phyloP scores from a whole-genome alignment of 2,113 vertebrate species.

The Pseudorasbora parva region DNA sequence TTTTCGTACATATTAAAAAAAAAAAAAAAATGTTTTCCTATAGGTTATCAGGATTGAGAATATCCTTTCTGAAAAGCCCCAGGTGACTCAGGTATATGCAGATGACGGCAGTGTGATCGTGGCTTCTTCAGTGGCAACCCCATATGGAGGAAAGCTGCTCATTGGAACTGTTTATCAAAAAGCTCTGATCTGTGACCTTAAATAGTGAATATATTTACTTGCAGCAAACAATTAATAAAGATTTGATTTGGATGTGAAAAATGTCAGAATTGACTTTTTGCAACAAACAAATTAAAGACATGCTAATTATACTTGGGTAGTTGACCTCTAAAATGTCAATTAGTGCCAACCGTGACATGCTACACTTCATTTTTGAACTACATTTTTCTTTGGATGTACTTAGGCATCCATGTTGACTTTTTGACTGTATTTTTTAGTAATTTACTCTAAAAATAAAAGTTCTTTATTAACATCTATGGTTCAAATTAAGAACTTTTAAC shows the following conservation, averaged over 20 bases:
- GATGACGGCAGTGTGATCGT: slow-evolving; percentile 85
- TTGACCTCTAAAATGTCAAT: background rate
- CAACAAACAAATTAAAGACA: background rate
- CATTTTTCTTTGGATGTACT: background rate
- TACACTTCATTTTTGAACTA: background rate
- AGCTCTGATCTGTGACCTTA: slow-evolving; percentile 84
- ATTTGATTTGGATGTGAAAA: background rate
- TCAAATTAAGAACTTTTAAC: too few relatives aligned
- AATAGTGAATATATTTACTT: slow-evolving; percentile 53
- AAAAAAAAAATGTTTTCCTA: too few relatives aligned
- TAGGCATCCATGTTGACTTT: too few relatives aligned
- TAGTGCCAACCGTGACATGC: background rate
- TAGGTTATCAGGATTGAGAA: slow-evolving; percentile 88
- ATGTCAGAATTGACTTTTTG: background rate
- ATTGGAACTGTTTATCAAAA: slow-evolving; percentile 90
- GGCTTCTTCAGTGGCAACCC: slow-evolving; percentile 81
- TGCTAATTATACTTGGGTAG: background rate
- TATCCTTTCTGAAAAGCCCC: slow-evolving; percentile 83
- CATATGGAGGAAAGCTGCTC: slow-evolving; percentile 80
- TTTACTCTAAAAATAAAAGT: background rate
- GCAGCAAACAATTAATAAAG: background rate
- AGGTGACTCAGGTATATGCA: slow-evolving; percentile 82
- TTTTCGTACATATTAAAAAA: too few relatives aligned
- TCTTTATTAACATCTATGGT: too few relatives aligned
- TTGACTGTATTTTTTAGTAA: too few relatives aligned